Evolutionary conservation across 2,797 vertebrate species (phyloP), one percentile per base, ranked within the genome.

Genomic region (Tadarida brasiliensis): DNA sequence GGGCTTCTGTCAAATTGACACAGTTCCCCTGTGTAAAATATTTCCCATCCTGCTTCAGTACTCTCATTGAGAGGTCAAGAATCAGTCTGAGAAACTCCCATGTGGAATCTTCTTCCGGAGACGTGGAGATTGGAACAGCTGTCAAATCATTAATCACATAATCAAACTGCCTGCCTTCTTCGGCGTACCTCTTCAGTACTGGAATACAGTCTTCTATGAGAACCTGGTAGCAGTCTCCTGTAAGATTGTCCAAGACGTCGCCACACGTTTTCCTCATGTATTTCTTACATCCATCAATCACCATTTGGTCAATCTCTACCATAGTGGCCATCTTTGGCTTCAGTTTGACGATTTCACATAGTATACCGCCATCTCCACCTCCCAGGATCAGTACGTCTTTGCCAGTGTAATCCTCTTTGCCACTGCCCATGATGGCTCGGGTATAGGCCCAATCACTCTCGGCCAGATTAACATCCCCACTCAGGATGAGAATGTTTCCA

Each of bases 291-390:
- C 99, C 99, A 39, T 99, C 99, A 26, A 99, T 99, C 98, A 99
- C 99, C 99, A 99, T 99, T 98, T 99, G 99, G 98, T 99, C 99
- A 98, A 99, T 99, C 98, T 99, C 99, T 98, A 99, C 99, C 99
- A 99, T 99, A 96, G 99, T 99, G 98, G 99, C 99, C 99, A 99
- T 99, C 99, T 99, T 99, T 99, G 99, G 99, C 98, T 99, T 99
- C 98, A 99, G 99, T 98, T 99, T 99, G 98, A 99, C 99, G 97
- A 99, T 99, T 98, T 99, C 99, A 93, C 98, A 99, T 0, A 99
- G 98, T 98, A 99, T 99, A 95, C 99, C 99, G 76, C 99, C 99
- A 84, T 99, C 99, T 67, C 99, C 99, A 67, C 99, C 99, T 97
- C 99, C 99, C 14, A 99, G 98, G 97, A 99, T 99, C 88, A 99